phyloP scores from a whole-genome alignment of 2,113 vertebrate species.

The Pseudorhombus dupliciocellatus region DNA sequence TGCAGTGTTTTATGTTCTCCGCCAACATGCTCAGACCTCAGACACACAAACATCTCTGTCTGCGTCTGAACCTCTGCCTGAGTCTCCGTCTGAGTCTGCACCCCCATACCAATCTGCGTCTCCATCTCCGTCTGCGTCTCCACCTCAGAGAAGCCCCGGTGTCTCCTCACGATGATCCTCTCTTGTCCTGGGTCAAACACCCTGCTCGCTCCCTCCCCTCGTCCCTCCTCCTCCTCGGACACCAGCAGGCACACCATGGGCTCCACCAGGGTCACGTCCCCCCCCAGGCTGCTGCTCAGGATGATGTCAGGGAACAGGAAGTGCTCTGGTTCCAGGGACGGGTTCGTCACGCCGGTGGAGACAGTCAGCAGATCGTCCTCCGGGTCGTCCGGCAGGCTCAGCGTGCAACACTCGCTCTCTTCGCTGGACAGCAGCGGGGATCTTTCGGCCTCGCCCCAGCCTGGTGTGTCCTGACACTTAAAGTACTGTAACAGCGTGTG shows the following conservation, averaged over 20 bases:
- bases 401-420: constrained; percentile 54
- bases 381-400: constrained; percentile 34
- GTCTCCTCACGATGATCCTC: constrained; percentile 3
- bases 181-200: constrained; percentile 15
- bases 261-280: constrained; percentile 65
- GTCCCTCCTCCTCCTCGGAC: constrained; percentile 67
- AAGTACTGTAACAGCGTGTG: constrained; percentile 57
- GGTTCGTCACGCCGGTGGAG: constrained; percentile 40
- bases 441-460: constrained; percentile 40
- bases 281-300: constrained; percentile 74
- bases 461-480: constrained; percentile 30
- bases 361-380: constrained; percentile 51
- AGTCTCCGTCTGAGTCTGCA: constrained; percentile 54
- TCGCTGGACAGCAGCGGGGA: constrained; percentile 75
- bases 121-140: constrained; percentile 68
- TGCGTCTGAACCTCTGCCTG: constrained; percentile 55
- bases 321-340: constrained; percentile 69
- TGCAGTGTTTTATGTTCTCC: not conserved
- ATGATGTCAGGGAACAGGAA: constrained; percentile 81
- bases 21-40: not conserved
- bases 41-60: constrained; percentile 7
- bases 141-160: constrained; percentile 43
- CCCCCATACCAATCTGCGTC: constrained; percentile 41
- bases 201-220: constrained; percentile 4
- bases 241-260: constrained; percentile 77